phyloP scores from a whole-genome alignment of 2,113 vertebrate species.

The Trematocara marginatum region DNA sequence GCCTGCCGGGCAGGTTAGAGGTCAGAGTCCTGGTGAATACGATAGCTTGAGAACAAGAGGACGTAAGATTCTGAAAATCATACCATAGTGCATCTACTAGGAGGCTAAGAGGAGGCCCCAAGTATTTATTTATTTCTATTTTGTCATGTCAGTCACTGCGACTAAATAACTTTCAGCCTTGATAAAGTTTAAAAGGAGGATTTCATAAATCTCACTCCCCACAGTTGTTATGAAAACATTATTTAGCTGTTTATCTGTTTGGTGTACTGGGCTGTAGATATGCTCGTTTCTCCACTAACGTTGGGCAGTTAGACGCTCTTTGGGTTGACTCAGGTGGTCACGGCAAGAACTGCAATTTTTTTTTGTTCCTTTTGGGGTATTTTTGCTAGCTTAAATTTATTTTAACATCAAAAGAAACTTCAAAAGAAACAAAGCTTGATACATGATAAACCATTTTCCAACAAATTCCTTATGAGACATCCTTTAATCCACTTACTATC shows the following conservation, averaged over 20 bases:
- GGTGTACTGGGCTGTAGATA: background rate
- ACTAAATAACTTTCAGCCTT: background rate
- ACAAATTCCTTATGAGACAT: background rate
- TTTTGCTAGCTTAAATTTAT: background rate
- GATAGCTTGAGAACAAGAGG: background rate
- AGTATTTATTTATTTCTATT: background rate
- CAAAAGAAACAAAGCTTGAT: background rate
- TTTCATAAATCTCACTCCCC: background rate
- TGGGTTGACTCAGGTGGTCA: background rate
- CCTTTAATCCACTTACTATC: conserved; percentile 2
- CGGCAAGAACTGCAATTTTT: background rate
- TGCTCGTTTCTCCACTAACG: background rate
- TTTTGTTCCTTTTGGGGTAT: background rate
- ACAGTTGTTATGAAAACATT: background rate
- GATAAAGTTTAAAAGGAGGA: background rate
- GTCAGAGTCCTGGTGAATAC: background rate
- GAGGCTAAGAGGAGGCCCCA: background rate
- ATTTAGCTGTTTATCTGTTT: background rate
- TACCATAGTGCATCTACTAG: background rate
- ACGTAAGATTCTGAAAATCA: background rate
- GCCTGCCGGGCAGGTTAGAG: background rate
- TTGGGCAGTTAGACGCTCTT: background rate
- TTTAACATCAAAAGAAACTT: background rate
- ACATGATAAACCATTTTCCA: background rate
- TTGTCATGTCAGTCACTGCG: background rate